Conservation (phyloP, 2,888 invertebrate genomes). For the Portevinia maculata region DNA sequence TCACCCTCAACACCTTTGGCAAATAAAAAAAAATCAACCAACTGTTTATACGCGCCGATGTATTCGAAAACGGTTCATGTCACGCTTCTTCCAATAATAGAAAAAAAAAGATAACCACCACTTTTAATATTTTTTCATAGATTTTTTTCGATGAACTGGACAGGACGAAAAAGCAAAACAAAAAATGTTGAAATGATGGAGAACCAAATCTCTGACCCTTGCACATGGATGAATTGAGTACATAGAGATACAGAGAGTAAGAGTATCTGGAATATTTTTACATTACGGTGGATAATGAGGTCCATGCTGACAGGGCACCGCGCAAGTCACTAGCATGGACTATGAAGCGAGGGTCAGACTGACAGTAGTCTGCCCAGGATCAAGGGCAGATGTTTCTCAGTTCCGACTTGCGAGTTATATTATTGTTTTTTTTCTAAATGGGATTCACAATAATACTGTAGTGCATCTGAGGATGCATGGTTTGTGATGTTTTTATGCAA, state of each 20-base stretch:
- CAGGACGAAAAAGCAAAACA: slow-evolving; percentile 7
- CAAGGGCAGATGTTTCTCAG: slow-evolving; percentile 64
- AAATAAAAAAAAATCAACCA: slow-evolving; percentile 28
- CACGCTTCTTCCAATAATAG: slow-evolving; percentile 43
- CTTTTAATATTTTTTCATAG: slow-evolving; percentile 12
- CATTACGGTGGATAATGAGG: slow-evolving; percentile 56
- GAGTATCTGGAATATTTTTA: slow-evolving; percentile 36
- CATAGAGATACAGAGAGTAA: slow-evolving; percentile 2
- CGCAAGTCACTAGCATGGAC: slow-evolving; percentile 39
- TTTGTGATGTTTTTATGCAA: slow-evolving; percentile 6
- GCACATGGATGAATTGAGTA: slow-evolving; percentile 11
- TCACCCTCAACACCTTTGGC: slow-evolving; percentile 26
- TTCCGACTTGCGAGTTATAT: no score
- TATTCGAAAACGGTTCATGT: slow-evolving; percentile 36
- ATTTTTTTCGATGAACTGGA: slow-evolving; percentile 39
- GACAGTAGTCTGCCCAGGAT: slow-evolving; percentile 36
- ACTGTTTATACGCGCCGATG: slow-evolving; percentile 46
- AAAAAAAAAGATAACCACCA: slow-evolving; percentile 25
- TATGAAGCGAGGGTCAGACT: slow-evolving; percentile 52
- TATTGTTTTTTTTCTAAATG: neutral
- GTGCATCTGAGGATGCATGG: slow-evolving; percentile 1
- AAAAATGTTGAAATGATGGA: neutral
- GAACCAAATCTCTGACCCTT: slow-evolving; percentile 62
- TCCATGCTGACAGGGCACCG: slow-evolving; percentile 56
- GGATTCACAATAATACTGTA: neutral